Conservation (phyloP, 2,888 invertebrate genomes). For the Eupithecia dodoneata region DNA sequence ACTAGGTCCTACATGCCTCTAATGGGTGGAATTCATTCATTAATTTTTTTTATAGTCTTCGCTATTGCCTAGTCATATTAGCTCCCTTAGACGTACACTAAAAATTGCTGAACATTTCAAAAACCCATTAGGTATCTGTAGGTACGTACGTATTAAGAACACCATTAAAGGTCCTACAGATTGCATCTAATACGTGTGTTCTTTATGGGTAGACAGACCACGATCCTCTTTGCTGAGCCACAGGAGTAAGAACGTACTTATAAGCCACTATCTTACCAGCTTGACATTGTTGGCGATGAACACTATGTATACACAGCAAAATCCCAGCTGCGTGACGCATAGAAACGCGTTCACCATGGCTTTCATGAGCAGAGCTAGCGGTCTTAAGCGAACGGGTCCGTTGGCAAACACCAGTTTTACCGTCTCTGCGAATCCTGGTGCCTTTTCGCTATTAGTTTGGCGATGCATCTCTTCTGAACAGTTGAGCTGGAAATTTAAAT, state of each 20-base stretch:
- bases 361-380: slow-evolving; percentile 86
- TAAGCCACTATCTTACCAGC: slow-evolving; percentile 81
- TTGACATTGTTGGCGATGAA: slow-evolving; percentile 95
- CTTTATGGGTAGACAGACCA: not conserved
- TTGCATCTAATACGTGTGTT: too few species aligned
- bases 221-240: not conserved
- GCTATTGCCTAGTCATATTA: too few species aligned
- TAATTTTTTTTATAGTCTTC: too few species aligned
- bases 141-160: too few species aligned
- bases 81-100: not conserved
- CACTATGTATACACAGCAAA: slow-evolving; percentile 98
- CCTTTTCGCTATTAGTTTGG: slow-evolving; percentile 80
- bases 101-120: not conserved
- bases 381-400: slow-evolving; percentile 87
- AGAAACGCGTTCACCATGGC: slow-evolving; percentile 92
- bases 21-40: not conserved
- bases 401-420: slow-evolving; percentile 91
- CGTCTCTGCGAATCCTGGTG: slow-evolving; percentile 92
- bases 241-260: not conserved
- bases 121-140: not conserved
- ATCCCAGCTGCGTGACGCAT: slow-evolving; percentile 98
- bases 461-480: slow-evolving; percentile 88
- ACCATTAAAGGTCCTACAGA: too few species aligned
- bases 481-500: slow-evolving; percentile 71
- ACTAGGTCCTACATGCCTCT: not conserved